These are phyloP conservation scores for Neoitamus cyanurus DNA, from an alignment of 2,888 invertebrate genomes.

Conservation along the genomic window DNA sequence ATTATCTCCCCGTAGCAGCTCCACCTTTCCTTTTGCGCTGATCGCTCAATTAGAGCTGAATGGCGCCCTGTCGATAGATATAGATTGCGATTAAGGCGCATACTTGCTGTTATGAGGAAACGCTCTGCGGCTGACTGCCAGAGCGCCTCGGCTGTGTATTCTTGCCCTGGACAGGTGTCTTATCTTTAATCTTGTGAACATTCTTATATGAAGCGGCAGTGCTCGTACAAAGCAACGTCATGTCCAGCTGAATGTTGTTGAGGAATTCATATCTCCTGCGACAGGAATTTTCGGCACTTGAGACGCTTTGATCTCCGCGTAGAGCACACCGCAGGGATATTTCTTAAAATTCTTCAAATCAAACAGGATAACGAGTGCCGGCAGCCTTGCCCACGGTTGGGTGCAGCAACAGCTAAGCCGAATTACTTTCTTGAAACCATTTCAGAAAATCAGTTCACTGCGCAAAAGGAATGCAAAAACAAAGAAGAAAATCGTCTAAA, in stretches of 20 bases:
- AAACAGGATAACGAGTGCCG: neutral
- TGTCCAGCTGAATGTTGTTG: neutral
- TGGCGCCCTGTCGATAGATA: constrained; percentile 43
- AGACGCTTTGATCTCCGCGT: neutral
- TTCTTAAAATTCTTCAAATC: neutral
- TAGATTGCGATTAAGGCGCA: constrained; percentile 25
- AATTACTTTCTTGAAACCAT: neutral
- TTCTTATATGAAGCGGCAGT: neutral
- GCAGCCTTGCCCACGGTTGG: neutral
- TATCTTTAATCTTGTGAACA: neutral
- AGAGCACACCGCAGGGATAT: neutral
- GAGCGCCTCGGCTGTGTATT: neutral
- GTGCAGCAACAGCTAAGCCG: neutral
- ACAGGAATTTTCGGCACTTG: neutral
- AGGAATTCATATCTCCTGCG: neutral
- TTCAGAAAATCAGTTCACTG: neutral
- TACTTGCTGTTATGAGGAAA: neutral
- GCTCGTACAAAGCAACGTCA: neutral
- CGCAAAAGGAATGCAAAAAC: neutral
- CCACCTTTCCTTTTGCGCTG: constrained; percentile 20
- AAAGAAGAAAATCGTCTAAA: neutral
- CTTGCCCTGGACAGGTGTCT: constrained; percentile 5
- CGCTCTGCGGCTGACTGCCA: neutral
- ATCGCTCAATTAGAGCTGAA: constrained; percentile 44
- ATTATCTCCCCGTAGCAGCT: neutral